Conservation (phyloP, 1,140 invertebrate species). For the Hermetia illucens region DNA sequence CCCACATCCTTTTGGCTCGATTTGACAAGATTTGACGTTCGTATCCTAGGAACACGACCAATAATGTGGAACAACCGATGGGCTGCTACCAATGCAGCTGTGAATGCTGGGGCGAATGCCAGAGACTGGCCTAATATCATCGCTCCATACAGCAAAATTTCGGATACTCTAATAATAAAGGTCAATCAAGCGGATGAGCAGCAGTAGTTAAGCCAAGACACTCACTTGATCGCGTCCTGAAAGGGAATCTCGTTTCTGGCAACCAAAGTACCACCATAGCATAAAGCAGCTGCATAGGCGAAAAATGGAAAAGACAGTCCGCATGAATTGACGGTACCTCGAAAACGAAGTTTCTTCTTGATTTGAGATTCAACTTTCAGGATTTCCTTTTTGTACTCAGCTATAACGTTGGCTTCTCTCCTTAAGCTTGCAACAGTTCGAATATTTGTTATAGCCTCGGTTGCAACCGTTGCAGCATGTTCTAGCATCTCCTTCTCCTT, state of each 20-base stretch:
- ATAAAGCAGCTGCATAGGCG: slow-evolving; percentile 56
- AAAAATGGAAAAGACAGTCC: slow-evolving; percentile 56
- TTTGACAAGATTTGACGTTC: slow-evolving; percentile 15
- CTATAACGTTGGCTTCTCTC: slow-evolving; percentile 39
- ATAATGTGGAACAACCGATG: slow-evolving; percentile 51
- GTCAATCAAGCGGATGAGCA: too few relatives aligned
- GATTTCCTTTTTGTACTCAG: slow-evolving; percentile 38
- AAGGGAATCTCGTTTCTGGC: slow-evolving; percentile 44
- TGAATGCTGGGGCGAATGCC: slow-evolving; percentile 76
- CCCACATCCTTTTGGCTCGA: slow-evolving; percentile 34
- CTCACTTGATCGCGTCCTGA: slow-evolving; percentile 58
- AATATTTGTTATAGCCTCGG: slow-evolving; percentile 62
- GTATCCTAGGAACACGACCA: slow-evolving; percentile 38
- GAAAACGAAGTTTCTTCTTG: slow-evolving; percentile 43
- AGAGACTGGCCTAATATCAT: slow-evolving; percentile 76
- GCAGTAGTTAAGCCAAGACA: slow-evolving; percentile 4
- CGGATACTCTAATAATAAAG: slow-evolving; percentile 49
- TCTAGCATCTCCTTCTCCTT: slow-evolving; percentile 49
- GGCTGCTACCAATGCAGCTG: slow-evolving; percentile 66
- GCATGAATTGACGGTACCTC: slow-evolving; percentile 52
- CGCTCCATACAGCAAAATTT: slow-evolving; percentile 72
- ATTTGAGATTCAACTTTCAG: slow-evolving; percentile 33
- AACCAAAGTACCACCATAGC: slow-evolving; percentile 59
- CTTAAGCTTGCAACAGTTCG: slow-evolving; percentile 62
- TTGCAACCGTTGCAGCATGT: slow-evolving; percentile 50